Percentiles rank a stretch among this genome's conserved stretches.
Conservation (phyloP, 2,113 vertebrate species). For the Lophotis ruficrista region DNA sequence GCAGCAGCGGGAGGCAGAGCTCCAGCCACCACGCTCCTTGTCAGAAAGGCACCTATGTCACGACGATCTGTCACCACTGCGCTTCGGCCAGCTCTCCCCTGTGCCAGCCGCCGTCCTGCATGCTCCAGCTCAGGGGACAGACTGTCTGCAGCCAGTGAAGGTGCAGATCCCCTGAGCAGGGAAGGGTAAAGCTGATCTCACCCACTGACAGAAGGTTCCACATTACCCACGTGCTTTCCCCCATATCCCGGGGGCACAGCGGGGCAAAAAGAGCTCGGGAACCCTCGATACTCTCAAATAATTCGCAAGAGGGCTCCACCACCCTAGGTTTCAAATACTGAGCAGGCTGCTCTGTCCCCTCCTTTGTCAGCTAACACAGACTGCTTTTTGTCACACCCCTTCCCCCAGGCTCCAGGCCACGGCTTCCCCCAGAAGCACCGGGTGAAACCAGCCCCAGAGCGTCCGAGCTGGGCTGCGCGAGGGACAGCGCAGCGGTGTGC, state of each 20-base stretch:
- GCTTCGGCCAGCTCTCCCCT: background rate
- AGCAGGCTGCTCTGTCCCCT: background rate
- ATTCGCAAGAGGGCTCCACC: background rate
- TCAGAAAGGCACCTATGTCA: background rate
- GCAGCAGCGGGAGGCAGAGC: background rate
- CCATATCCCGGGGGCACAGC: background rate
- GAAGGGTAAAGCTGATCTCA: background rate
- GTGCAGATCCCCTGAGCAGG: background rate
- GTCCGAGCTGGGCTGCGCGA: rapidly evolving
- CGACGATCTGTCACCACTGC: rapidly evolving
- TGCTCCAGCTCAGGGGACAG: rapidly evolving
- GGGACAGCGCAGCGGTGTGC: background rate
- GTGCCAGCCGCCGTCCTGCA: background rate
- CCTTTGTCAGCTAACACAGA: background rate
- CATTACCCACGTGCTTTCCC: background rate
- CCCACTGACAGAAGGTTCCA: background rate
- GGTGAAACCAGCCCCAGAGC: rapidly evolving
- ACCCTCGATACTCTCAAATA: background rate
- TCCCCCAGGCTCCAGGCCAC: background rate
- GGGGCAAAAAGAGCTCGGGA: background rate
- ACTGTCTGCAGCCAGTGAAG: background rate
- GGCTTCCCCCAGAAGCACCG: background rate
- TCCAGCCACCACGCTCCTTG: too few species aligned
- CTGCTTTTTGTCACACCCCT: background rate
- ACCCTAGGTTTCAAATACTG: background rate